Conservation (phyloP, 2,797 vertebrate genomes). For the Mus spretus region DNA sequence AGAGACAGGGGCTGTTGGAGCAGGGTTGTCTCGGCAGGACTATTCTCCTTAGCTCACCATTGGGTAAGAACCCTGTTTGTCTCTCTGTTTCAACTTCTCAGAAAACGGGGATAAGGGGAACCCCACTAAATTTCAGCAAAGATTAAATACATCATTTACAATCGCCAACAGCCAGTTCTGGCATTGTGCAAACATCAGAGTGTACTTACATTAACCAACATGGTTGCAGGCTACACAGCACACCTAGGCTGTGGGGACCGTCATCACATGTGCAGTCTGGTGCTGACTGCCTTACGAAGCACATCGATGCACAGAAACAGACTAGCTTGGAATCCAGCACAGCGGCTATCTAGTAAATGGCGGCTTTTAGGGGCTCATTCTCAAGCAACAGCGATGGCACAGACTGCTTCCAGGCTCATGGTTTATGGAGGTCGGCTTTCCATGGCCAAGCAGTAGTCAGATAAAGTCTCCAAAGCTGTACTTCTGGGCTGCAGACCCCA, state of each 20-base stretch:
- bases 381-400: rapidly evolving
- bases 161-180: not conserved
- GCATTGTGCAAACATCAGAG: not conserved
- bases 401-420: not conserved
- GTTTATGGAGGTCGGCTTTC: not conserved
- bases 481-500: not conserved
- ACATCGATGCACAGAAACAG: too few species aligned
- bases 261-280: rapidly evolving
- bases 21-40: not conserved
- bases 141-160: not conserved
- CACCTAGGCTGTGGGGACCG: not conserved
- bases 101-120: not conserved
- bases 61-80: rapidly evolving
- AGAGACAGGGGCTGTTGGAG: rapidly evolving
- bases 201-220: too few species aligned
- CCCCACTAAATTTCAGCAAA: not conserved
- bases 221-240: too few species aligned
- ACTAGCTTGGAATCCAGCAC: not conserved
- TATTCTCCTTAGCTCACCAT: too few species aligned
- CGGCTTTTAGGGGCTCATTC: not conserved
- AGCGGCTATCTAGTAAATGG: rapidly evolving
- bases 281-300: not conserved
- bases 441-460: not conserved
- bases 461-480: not conserved
- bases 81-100: not conserved